Evolutionary conservation across 2,888 invertebrate species (phyloP), one percentile per base, ranked within the genome.

Genomic region (Pimpla rufipes): DNA sequence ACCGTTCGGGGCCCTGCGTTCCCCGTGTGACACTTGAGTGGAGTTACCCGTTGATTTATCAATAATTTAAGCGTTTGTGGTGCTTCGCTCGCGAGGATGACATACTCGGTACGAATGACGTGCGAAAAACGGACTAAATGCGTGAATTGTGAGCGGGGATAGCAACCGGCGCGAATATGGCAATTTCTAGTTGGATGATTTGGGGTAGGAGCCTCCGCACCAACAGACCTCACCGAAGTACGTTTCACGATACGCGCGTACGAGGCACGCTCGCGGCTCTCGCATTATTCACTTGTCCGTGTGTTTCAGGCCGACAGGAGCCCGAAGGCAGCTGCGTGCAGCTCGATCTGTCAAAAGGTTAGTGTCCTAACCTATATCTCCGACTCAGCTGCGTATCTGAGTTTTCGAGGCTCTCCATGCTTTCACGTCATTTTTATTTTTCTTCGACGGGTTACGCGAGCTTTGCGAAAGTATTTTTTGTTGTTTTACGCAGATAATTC

Each of bases 291-390:
- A 59, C 40, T 84, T 67, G 66, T 76, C 57, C 85, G 81, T 85
- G 68, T 78, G 80, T 90, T 89, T 71, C 88, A 93, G 93, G 90
- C 88, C 93, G 92, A 77, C 91, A 91, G 64, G 93, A 93, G 90
- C 94, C 94, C 90, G 96, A 96, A 93, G 96, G 96, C 93, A 95
- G 95, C 92, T 95, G 91, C 88, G 93, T 94, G 82, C 94, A 94
- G 88, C 92, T 95, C 85, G 94, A 95, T 91, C 92, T 94, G 89
- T 94, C 93, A 90, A 94, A 93, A 93, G 94, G 95, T 95, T 92
- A 90, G 91, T 88, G 88, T 87, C 89, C 87, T 91, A 91, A 91
- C 90, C 91, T 92, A 77, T 66, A 62, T 71, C 52, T 52, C 55
- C 37, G 37, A 18, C 37, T 68, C 68, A 10, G 71, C 75, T 45